Evolutionary conservation across 2,797 vertebrate species (phyloP), one percentile per base, ranked within the genome.

Genomic region (Denticeps clupeoides): DNA sequence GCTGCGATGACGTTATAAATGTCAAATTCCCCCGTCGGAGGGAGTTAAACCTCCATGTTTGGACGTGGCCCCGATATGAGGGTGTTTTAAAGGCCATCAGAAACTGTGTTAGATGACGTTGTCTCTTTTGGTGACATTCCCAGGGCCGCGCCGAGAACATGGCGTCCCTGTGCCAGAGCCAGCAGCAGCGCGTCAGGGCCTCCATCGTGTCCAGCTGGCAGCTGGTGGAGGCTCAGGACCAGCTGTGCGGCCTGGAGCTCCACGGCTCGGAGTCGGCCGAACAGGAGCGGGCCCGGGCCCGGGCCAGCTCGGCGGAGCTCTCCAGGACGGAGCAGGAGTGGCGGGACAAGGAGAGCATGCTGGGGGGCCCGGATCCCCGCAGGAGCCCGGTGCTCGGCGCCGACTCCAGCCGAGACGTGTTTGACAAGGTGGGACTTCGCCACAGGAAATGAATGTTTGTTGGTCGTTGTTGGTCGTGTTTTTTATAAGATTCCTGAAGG

Each of bases 201-300:
- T 91, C 91, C 12, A 82, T 95, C 51, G 82, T 88, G n/a, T 90
- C 88, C 55, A 86, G 83, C 23, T 98, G 92, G 94, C 89, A 84
- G 52, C 80, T 99, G 49, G 91, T 87, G 18, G 94, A 97, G 72
- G 92, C 92, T 19, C 91, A 97, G 71, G 87, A 94, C 58, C 91
- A 88, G 76, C 80, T 97, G 11, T 86, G 85, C 42, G 89, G 82
- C 49, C 77, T 99, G 55, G 90, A 87, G n/a, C 83, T 98, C 59
- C 90, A 97, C 73, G 88, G 91, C 71, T 91, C 89, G 0, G 94
- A 99, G 70, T 97, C 93, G 10, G 49, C 77, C 8, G 89, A 95
- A 68, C 94, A 97, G 75, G 91, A 97, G 50, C 82, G 65, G 1
- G 95, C 91, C 48, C 87, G 82, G 58, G 87, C 85, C 26, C 74